These are phyloP conservation scores for Camponotus fellah DNA, from an alignment of 2,888 invertebrate species.

Conservation along the genomic window DNA sequence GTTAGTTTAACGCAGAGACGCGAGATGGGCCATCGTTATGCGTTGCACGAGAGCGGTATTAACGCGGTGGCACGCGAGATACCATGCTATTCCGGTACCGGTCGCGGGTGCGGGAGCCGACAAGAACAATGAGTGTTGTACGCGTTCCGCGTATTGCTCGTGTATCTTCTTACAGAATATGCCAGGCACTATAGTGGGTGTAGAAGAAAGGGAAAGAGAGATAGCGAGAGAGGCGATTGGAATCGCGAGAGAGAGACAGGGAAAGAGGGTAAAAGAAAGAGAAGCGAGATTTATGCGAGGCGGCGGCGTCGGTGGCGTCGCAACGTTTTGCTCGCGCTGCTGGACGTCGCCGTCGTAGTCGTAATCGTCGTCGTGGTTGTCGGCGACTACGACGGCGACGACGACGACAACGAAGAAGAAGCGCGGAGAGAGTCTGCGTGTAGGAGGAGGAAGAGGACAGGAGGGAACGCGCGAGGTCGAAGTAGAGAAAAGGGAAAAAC, in stretches of 20 bases:
- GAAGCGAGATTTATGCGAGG: slow-evolving; percentile 75
- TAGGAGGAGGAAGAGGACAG: slow-evolving; percentile 59
- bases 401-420: slow-evolving; percentile 35
- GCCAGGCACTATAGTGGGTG: slow-evolving; percentile 76
- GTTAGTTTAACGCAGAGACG: slow-evolving; percentile 54
- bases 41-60: slow-evolving; percentile 68
- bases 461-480: slow-evolving; percentile 69
- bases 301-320: slow-evolving; percentile 77
- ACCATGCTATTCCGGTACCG: slow-evolving; percentile 83
- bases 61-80: slow-evolving; percentile 70
- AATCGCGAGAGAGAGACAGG: slow-evolving; percentile 42
- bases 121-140: slow-evolving; percentile 84
- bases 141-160: slow-evolving; percentile 75
- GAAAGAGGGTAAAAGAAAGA: slow-evolving; percentile 43
- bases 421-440: slow-evolving; percentile 42
- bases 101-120: slow-evolving; percentile 76
- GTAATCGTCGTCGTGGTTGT: slow-evolving; percentile 72
- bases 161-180: slow-evolving; percentile 70
- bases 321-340: slow-evolving; percentile 81
- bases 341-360: slow-evolving; percentile 71
- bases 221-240: slow-evolving; percentile 41
- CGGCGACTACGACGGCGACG: slow-evolving; percentile 61
- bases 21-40: slow-evolving; percentile 69
- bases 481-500: slow-evolving; percentile 68
- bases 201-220: slow-evolving; percentile 61